Evolutionary conservation across 2,113 vertebrate species (phyloP), one percentile per base, ranked within the genome.

Genomic region (Rallus limicola): DNA sequence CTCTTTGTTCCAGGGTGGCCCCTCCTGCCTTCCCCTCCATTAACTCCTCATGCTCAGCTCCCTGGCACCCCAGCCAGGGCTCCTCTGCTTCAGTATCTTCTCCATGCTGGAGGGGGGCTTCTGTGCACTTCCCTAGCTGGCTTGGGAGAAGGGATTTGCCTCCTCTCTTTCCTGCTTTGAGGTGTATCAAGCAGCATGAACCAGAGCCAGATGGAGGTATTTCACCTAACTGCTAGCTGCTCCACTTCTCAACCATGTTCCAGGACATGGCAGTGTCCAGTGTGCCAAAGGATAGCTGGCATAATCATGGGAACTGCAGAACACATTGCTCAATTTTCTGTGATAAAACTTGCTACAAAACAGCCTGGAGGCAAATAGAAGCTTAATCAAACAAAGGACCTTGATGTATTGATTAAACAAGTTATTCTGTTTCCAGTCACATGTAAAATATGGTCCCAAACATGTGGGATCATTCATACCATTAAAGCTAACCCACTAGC

Each of bases 1-100:
- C 93, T 93, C 96, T 97, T 97, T 97, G 96, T 97, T 97, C 91
- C 94, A 95, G 95, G 96, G 96, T 97, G 97, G 97, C 96, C 97
- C 93, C 92, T 91, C 96, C 96, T 96, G 83, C 95, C 79, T 96
- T 82, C 53, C 84, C 64, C 87, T 93, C 70, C 5, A 3, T 96
- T 97, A 93, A 96, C 95, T 97, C 88, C 69, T 97, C 88, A 53
- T 3, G 1, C 42, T 88, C 88, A 85, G 76, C 84, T 96, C 77
- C 77, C 36, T 85, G 76, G 68, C 80, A 97, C 64, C 77, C 88
- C 79, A 82, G 55, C 2, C 1, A 68, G 62, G 56, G 14, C 56
- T 91, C 28, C 68, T 72, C 56, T 2, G 1, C 28, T 19, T 25
- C 4, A 0, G 11, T 6, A 2, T 38, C 34, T 86, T 58, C 25